Conservation (phyloP, 2,888 invertebrate genomes). For the Drosophila monieri region DNA sequence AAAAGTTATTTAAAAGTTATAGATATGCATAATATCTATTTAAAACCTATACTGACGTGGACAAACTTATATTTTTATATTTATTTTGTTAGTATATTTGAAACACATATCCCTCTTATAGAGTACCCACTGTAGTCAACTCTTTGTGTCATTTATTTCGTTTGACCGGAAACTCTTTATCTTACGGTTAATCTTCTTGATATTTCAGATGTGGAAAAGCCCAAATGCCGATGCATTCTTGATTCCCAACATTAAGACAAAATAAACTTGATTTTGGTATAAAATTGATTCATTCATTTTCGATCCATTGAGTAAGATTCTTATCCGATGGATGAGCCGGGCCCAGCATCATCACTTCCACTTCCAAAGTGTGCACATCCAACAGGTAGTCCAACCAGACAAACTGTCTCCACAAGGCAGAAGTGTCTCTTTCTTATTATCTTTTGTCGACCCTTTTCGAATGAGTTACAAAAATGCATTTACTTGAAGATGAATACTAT, state of each 20-base stretch:
- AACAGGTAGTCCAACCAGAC: conserved; percentile 46
- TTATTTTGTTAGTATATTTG: not conserved
- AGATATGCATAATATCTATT: too few relatives aligned
- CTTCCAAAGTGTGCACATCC: conserved; percentile 23
- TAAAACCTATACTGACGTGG: too few relatives aligned
- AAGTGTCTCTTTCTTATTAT: conserved; percentile 1
- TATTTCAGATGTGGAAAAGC: conserved; percentile 61
- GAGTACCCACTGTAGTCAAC: conserved; percentile 47
- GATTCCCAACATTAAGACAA: conserved; percentile 61
- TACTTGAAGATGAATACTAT: not conserved
- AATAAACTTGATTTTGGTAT: conserved; percentile 56
- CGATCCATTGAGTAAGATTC: conserved; percentile 56
- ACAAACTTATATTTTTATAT: not conserved
- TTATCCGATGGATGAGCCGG: conserved; percentile 36
- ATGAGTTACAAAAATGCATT: not conserved
- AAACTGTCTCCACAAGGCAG: conserved; percentile 37
- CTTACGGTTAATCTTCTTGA: conserved; percentile 78
- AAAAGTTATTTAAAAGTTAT: too few relatives aligned
- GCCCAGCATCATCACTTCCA: conserved; percentile 27
- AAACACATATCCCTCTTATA: not conserved
- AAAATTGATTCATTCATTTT: conserved; percentile 71
- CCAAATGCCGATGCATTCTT: conserved; percentile 66
- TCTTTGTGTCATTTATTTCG: conserved; percentile 55
- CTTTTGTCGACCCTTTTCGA: not conserved
- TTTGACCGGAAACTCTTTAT: conserved; percentile 82